Percentiles rank a stretch among this genome's conserved stretches.
phyloP scores from a whole-genome alignment of 2,888 invertebrate genomes.

The Stenodema calcarata region DNA sequence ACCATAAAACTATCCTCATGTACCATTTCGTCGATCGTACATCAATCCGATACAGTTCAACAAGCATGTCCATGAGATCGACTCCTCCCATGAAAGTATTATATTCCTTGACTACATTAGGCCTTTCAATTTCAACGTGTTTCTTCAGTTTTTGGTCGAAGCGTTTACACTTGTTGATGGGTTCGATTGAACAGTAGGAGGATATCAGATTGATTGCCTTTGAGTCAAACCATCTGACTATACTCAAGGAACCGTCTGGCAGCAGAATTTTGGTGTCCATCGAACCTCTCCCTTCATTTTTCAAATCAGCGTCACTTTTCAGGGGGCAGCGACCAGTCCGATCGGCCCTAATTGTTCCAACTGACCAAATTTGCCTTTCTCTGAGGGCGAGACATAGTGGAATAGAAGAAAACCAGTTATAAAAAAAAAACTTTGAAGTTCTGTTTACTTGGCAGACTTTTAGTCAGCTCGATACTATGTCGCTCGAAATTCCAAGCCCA shows the following conservation, averaged over 20 bases:
- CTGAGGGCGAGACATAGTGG: conserved; percentile 41
- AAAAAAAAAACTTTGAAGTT: conserved; percentile 52
- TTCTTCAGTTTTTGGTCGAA: conserved; percentile 54
- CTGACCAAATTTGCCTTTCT: conserved; percentile 56
- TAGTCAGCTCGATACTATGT: conserved; percentile 54
- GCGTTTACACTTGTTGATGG: conserved; percentile 56
- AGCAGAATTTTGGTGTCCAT: conserved; percentile 52
- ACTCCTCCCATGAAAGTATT: too few relatives aligned
- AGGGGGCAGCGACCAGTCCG: conserved; percentile 45
- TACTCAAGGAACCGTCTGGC: conserved; percentile 49
- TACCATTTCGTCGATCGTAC: conserved; percentile 57
- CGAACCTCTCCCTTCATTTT: conserved; percentile 56
- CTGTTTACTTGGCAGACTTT: conserved; percentile 46
- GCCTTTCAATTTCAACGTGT: conserved; percentile 54
- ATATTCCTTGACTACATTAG: conserved; percentile 57
- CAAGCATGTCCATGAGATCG: conserved; percentile 59
- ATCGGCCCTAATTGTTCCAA: conserved; percentile 51
- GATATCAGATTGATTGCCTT: conserved; percentile 58
- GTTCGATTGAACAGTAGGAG: conserved; percentile 55
- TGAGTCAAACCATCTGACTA: conserved; percentile 57
- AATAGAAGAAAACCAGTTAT: conserved; percentile 53
- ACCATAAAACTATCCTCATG: conserved; percentile 57
- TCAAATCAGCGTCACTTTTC: conserved; percentile 54
- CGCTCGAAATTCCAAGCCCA: conserved; percentile 59
- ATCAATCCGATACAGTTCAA: conserved; percentile 58